Evolutionary conservation across 2,113 vertebrate genomes (phyloP).

Genomic region (Caranx melampygus): DNA sequence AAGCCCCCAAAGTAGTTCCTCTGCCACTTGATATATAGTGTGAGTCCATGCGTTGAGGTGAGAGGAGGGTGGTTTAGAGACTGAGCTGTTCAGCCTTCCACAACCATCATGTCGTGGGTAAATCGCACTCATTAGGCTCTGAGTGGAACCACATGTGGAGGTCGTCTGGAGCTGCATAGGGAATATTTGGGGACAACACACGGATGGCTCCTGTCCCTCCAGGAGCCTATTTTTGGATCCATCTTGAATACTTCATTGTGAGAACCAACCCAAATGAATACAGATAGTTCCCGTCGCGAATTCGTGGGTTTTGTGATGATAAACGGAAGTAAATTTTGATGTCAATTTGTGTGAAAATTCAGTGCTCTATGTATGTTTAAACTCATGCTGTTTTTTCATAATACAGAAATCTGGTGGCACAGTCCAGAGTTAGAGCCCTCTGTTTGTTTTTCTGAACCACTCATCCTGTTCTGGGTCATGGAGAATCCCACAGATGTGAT

Average conservation of each 20-base stretch:
- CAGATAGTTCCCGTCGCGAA: conserved; percentile 57
- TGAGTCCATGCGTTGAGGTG: conserved; percentile 61
- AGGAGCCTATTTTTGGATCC: conserved; percentile 27
- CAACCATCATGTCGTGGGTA: conserved; percentile 71
- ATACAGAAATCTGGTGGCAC: not conserved
- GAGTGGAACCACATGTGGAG: conserved; percentile 81
- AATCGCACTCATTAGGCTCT: conserved; percentile 72
- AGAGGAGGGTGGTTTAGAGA: conserved; percentile 35
- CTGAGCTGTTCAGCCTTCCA: conserved; percentile 37
- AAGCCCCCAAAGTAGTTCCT: conserved; percentile 37
- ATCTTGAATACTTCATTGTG: conserved; percentile 42
- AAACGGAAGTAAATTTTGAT: not conserved
- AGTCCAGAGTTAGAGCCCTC: not conserved
- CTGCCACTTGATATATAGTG: conserved; percentile 42
- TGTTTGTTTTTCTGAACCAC: conserved; percentile 24
- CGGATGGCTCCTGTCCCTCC: conserved; percentile 25
- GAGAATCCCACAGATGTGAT: conserved; percentile 1
- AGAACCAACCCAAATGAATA: conserved; percentile 43
- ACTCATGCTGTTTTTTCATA: not conserved
- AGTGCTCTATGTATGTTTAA: not conserved
- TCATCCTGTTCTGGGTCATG: conserved; percentile 8
- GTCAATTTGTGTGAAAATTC: too few relatives aligned
- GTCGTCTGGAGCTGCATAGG: conserved; percentile 34
- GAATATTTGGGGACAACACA: conserved; percentile 28
- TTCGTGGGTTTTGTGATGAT: conserved; percentile 4